Base-by-base conservation (phyloP, 2,113 vertebrate species). In the Cebidichthys violaceus region DNA sequence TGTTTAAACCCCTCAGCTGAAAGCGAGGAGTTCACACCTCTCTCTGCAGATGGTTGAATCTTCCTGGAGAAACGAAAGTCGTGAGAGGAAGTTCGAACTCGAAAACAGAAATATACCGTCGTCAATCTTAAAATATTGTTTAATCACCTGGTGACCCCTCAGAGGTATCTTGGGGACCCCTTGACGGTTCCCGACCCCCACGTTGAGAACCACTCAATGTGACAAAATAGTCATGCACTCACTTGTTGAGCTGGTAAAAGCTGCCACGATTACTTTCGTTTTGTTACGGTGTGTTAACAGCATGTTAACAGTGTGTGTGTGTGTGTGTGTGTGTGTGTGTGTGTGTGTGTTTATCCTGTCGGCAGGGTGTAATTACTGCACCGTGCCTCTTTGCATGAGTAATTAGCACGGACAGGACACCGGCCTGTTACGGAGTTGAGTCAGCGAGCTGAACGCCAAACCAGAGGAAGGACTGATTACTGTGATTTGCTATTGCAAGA, bases 341-440 rank as follows among this genome's bases (percentile, higher is more conserved):
- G 45, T 67, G 73, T n/a, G 22, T 43, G 72, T 61, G 73, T 77
- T 71, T 75, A 29, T 61, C 8, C 41, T 97, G 87, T 91, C 88
- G 4, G 96, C 96, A 0, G 89, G 96, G 81, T 96, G 96, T 89
- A 96, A 96, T 95, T 96, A 97, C 74, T 93, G 95, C 81, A 93
- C 96, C 82, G 96, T 94, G 31, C 92, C 95, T 39, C 96, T 97
- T 67, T 97, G 96, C 89, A 97, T 96, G 50, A 83, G 84, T 86
- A 84, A 87, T 90, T 75, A 79, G 54, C 31, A 15, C 41, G 76
- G 86, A 82, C 86, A 86, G 75, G n/a, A 86, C 73, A 61, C 37
- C 68, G 73, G 59, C 77, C 71, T 73, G 66, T 76, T 65, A 1
- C 86, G 55, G 59, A 54, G 76, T 75, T 84, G 75, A 73, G 72